phyloP scores from a whole-genome alignment of 2,797 vertebrate species.

The Rhadinocentrus ornatus region DNA sequence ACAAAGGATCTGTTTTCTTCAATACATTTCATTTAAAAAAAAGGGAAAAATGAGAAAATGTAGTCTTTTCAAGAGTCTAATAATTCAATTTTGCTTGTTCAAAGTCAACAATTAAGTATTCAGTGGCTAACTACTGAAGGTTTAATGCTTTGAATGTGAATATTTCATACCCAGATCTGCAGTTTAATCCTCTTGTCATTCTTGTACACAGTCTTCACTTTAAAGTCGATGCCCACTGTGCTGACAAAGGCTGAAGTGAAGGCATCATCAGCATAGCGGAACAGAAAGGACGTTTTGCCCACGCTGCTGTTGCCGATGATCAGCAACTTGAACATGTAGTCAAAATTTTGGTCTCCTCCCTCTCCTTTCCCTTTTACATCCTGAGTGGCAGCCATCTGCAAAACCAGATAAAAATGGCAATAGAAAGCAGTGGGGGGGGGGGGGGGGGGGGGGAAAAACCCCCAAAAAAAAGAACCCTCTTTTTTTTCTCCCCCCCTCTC shows the following conservation, averaged over 20 bases:
- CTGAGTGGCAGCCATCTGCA: constrained; percentile 94
- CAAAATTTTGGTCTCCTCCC: constrained; percentile 96
- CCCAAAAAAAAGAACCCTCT: too few species aligned
- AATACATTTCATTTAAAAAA: neutral
- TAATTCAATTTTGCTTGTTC: neutral
- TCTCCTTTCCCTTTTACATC: constrained; percentile 93
- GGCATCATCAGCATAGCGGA: constrained; percentile 96
- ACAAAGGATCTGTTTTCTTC: neutral
- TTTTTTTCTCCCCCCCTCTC: too few species aligned
- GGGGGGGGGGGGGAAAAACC: too few species aligned
- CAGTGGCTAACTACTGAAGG: constrained; percentile 21
- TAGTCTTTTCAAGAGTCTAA: neutral
- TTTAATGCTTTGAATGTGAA: constrained; percentile 23
- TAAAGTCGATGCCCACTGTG: constrained; percentile 98
- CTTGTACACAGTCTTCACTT: constrained; percentile 98
- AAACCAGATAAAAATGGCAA: constrained; percentile 29
- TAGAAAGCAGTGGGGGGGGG: neutral
- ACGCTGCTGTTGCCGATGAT: constrained; percentile 99
- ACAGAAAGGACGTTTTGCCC: constrained; percentile 96
- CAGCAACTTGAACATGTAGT: constrained; percentile 98
- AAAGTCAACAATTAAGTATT: constrained; percentile 22
- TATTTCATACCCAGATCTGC: constrained; percentile 93
- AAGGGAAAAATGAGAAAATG: neutral
- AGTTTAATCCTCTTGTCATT: constrained; percentile 99
- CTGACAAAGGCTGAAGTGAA: constrained; percentile 98